Conservation (phyloP, 1,140 invertebrate genomes). For the Aphelenchoides fujianensis region DNA sequence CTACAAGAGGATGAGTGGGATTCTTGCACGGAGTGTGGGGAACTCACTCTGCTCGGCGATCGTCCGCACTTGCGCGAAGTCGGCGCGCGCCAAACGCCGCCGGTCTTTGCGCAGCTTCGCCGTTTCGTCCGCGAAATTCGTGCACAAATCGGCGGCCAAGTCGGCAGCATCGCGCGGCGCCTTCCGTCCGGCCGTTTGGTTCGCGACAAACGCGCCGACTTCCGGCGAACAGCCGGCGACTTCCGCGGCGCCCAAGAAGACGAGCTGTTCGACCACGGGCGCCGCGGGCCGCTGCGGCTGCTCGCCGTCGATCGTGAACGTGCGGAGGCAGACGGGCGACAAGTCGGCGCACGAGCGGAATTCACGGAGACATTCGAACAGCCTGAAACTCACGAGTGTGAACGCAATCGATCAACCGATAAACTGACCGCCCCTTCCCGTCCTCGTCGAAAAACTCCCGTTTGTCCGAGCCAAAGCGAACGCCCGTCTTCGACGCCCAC, state of each 20-base stretch:
- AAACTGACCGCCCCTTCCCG: slow-evolving; percentile 15
- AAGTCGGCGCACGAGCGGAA: not conserved
- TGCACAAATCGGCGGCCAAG: slow-evolving; percentile 28
- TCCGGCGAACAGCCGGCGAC: slow-evolving; percentile 14
- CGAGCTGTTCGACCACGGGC: not conserved
- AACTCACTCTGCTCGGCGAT: slow-evolving; percentile 5
- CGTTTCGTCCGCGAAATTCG: slow-evolving; percentile 38
- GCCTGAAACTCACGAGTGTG: not conserved
- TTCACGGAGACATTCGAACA: slow-evolving; percentile 4
- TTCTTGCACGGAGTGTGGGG: slow-evolving; percentile 23
- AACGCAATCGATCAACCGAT: not conserved
- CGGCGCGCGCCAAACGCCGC: not conserved
- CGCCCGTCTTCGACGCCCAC: slow-evolving; percentile 32
- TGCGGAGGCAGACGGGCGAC: not conserved
- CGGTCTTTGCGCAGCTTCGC: slow-evolving; percentile 12
- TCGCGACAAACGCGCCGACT: slow-evolving; percentile 21
- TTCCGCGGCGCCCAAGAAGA: slow-evolving; percentile 11
- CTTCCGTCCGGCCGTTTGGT: not conserved
- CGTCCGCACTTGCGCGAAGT: slow-evolving; percentile 6
- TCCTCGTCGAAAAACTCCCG: slow-evolving; percentile 14
- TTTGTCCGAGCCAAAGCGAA: not conserved
- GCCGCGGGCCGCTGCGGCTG: too few species aligned
- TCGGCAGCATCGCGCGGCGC: slow-evolving; percentile 22
- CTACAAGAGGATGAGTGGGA: slow-evolving; percentile 15
- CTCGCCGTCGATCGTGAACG: not conserved